Base-by-base conservation (phyloP, 2,888 invertebrate species). In the Melanophora roralis region DNA sequence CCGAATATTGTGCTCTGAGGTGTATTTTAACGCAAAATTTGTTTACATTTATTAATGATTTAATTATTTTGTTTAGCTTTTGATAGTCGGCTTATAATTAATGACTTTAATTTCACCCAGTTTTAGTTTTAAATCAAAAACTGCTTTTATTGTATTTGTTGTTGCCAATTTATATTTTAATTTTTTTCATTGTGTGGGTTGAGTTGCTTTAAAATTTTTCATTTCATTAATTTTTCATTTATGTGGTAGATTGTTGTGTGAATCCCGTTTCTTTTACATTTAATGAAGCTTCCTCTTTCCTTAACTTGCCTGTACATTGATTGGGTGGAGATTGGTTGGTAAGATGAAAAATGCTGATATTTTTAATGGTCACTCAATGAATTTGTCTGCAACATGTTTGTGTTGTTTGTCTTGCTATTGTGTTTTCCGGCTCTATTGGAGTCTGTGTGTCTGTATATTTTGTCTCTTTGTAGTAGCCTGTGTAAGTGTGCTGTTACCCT, bases 281-380 rank as follows among this genome's bases (percentile, higher is more conserved):
- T 3, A 7, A 1, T 16, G 19, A 16, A 27, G 5, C 14, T 43
- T 6, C 34, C 53, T 5, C 12, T 19, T 38, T 9, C 27, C 2
- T 21, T 9, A 6, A 3, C 5, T 1, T 16, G 12, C 0, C n/a
- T 51, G 0, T 40, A 27, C 4, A 16, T 45, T 16, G 23, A 16
- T n/a, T 11, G 55, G 27, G 34, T 67, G 51, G 59, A 23, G 38
- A 34, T 47, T 16, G 34, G 53, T 43, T 14, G 34, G 40, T 23
- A 19, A 40, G 34, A 53, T 47, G 21, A 14, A 40, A 43, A 59
- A 59, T 36, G 14, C 55, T 40, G 23, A 60, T 68, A 27, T 64
- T 72, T 68, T 53, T 68, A 74, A 73, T 82, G 81, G 81, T 72
- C 81, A 82, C 76, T 83, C 81, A 78, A 72, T 64, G 72, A 79